phyloP scores from a whole-genome alignment of 1,140 invertebrate genomes.

The Pseudomyrmex dendroicus region DNA sequence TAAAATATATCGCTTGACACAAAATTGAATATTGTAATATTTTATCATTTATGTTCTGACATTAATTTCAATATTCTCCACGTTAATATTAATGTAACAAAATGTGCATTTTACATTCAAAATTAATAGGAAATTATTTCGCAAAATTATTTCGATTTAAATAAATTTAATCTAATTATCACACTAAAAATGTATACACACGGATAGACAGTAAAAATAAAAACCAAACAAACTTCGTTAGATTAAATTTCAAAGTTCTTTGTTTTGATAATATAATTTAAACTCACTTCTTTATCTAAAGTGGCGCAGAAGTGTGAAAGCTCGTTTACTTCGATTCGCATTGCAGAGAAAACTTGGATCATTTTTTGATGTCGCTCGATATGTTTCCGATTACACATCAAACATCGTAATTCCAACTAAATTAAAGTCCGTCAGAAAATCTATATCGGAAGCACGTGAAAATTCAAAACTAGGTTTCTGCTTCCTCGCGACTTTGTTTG shows the following conservation, averaged over 20 bases:
- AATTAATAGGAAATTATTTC: slow-evolving; percentile 50
- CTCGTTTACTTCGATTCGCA: neutral
- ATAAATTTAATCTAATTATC: slow-evolving; percentile 44
- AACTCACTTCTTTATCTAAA: slow-evolving; percentile 10
- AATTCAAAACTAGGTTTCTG: no score
- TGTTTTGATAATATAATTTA: slow-evolving; percentile 34
- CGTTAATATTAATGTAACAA: slow-evolving; percentile 16
- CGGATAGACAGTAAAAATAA: no score
- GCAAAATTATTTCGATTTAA: slow-evolving; percentile 14
- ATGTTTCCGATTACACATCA: slow-evolving; percentile 5
- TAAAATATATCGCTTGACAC: neutral
- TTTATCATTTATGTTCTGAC: slow-evolving; percentile 26
- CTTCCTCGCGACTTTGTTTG: no score
- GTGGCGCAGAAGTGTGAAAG: neutral
- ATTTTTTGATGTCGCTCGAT: neutral
- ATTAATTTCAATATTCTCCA: slow-evolving; percentile 26
- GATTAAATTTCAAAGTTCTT: slow-evolving; percentile 22
- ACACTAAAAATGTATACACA: neutral
- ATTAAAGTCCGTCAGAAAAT: neutral
- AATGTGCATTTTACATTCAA: slow-evolving; percentile 40
- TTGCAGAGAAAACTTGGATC: neutral
- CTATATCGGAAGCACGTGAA: no score
- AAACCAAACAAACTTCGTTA: neutral
- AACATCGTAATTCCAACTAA: neutral
- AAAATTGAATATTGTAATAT: slow-evolving; percentile 8